Base-by-base conservation (phyloP, 2,113 vertebrate species). In the Benitochromis conjunctus region DNA sequence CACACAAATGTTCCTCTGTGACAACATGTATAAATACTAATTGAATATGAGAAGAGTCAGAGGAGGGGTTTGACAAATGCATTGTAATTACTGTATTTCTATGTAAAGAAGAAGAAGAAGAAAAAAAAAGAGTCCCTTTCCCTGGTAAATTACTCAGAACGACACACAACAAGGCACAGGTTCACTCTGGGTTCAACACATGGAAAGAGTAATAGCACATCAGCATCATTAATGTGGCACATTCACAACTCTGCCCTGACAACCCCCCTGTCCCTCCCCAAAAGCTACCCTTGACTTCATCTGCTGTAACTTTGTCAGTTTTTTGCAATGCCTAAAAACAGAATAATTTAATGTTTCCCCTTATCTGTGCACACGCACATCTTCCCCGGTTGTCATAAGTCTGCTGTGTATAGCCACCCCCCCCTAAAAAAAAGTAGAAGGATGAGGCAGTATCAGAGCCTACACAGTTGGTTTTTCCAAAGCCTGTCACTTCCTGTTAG, bases 61-160 rank as follows among this genome's bases (percentile, higher is more conserved):
- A 90, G 55, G 83, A 89, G 88, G 89, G 53, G 71, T 88, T 86
- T 88, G 91, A 85, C 87, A 86, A 86, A 87, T 90, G 81, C 83
- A 89, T 89, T 94, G 93, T 92, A 94, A 91, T 86, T 93, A 94
- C 76, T 95, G 93, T 94, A 94, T 95, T 95, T 95, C 93, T 92
- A 88, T 89, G 82, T 92, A 55, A 85, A 88, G 53, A 74, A 54
- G 34, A 38, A 60, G 26, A 34, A 66, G 19, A 66, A 21, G 60
- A 81, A 64, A 29, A 31, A 31, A 7, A 34, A 34, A 38, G 34
- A 86, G 31, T 76, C 46, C 46, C 62, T 57, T 21, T 24, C 48
- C 53, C 48, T 14, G 14, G 7, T 77, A 60, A 86, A 86, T 81
- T 81, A 54, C 24, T 92, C 56, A 86, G 55, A 78, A 60, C 82